Evolutionary conservation across 2,797 vertebrate species (phyloP), one percentile per base, ranked within the genome.

Genomic region (Gephyroberyx darwinii): DNA sequence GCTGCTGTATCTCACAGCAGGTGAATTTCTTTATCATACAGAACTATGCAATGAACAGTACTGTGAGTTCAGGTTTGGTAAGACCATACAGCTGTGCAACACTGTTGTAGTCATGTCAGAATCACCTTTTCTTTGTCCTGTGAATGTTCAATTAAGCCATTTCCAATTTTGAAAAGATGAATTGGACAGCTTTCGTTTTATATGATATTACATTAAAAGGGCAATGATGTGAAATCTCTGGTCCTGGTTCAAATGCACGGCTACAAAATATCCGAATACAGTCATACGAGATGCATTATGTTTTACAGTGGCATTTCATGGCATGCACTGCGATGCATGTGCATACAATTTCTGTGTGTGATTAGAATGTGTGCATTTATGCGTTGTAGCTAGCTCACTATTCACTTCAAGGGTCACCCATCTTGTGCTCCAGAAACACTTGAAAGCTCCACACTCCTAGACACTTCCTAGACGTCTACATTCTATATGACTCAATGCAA

Each of bases 331-430:
- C 20, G 13, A 33, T 31, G 7, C 47, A 17, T n/a, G 16, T 48
- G 47, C 16, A 48, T 1, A 48, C 6, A 8, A 4, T 43, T 54
- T 2, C 10, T 6, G 10, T 26, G 19, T 59, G 19, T 59, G 2
- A 59, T 59, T 41, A 22, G 62, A 55, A 6, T 19, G 53, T 39
- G 47, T 75, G 20, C 20, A 17, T 79, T 41, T n/a, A 22, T 66
- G 55, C 67, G 58, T 65, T 0, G 20, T 20, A 4, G 10, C 56
- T 56, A 56, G 22, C 1, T 17, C 55, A 19, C 12, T 47, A 52
- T 47, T 14, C 17, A n/a, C 39, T 55, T 35, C 52, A 8, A 22
- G 55, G 4, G 26, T 69, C 13, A 26, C 41, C 2, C 41, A 43
- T 14, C 13, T 5, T 69, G 60, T 52, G 35, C 39, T 47, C 33